Evolutionary conservation across 2,888 invertebrate species (phyloP), one percentile per base, ranked within the genome.

Genomic region (Adineta ricciae): DNA sequence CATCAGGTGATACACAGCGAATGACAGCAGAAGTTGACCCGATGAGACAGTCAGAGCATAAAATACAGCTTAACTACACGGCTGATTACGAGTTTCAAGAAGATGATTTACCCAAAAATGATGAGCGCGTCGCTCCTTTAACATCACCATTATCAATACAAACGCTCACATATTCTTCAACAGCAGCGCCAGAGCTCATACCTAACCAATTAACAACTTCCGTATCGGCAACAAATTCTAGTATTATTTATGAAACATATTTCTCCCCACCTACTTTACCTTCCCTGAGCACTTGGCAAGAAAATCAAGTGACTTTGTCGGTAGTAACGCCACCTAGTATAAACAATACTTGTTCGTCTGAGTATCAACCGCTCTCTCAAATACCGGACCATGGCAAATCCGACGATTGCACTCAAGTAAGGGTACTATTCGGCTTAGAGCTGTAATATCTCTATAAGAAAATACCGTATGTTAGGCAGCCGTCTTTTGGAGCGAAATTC

Each of bases 51-150:
- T 27, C 32, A 19, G 19, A 36, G 19, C 64, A 64, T 9, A 19
- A 1, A 36, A 2, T 11, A 1, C 0, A 4, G 7, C 2, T 0
- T 32, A 19, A 19, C 16, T 5, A 2, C 11, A 16, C 16, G 5
- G 14, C 16, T 19, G 2, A 32, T 32, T 16, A 7, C 19, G 64
- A 64, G 1, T 32, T 64, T 9, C 9, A 41, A 24, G 24, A 21
- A 24, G 41, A n/a, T 36, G 9, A 41, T 41, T n/a, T 24, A 24
- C 1, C n/a, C 21, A n/a, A 32, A 41, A 1, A 14, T 5, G 5
- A 78, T 78, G 41, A 41, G n/a, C 32, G 21, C n/a, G 38, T 78
- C n/a, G 41, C 38, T 38, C 11, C 78, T 24, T 38, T 41, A 16
- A 41, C 78, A 3, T 41, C 38, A 41, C 38, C 78, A 78, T 16